Percentiles rank a stretch among this genome's conserved stretches.
Conservation (phyloP, 2,888 invertebrate genomes). For the Aphidius colemani region DNA sequence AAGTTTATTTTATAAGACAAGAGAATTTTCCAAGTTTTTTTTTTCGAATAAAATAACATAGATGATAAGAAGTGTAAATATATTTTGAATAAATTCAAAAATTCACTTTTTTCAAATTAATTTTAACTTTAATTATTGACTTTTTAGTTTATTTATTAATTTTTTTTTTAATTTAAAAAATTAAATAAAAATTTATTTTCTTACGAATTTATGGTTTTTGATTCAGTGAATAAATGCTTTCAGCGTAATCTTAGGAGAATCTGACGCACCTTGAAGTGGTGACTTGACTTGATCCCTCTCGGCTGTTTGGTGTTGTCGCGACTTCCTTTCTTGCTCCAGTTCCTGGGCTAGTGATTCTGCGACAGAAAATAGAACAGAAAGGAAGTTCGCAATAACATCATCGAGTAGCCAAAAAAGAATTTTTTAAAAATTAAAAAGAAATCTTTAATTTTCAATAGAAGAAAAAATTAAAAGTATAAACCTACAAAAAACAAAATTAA, state of each 20-base stretch:
- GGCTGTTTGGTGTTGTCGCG: slow-evolving; percentile 75
- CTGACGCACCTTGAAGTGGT: slow-evolving; percentile 72
- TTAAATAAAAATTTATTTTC: slow-evolving; percentile 8
- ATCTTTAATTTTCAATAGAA: too few relatives aligned
- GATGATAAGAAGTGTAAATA: too few relatives aligned
- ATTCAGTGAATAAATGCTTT: not conserved
- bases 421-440: too few relatives aligned
- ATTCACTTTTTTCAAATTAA: too few relatives aligned
- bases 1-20: slow-evolving; percentile 22
- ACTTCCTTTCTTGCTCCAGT: slow-evolving; percentile 85
- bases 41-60: not conserved
- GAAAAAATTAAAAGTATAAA: too few relatives aligned
- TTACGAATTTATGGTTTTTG: slow-evolving; percentile 5
- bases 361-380: slow-evolving; percentile 56
- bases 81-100: too few relatives aligned
- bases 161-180: too few relatives aligned
- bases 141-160: not conserved
- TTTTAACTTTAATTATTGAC: not conserved
- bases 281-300: slow-evolving; percentile 83
- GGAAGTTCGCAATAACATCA: slow-evolving; percentile 30
- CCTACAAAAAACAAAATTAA: too few relatives aligned
- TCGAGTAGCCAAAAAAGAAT: slow-evolving; percentile 21
- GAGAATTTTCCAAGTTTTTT: slow-evolving; percentile 11
- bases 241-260: slow-evolving; percentile 13
- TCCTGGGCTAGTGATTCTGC: slow-evolving; percentile 81